These are phyloP conservation scores for Mizuhopecten yessoensis DNA, from an alignment of 1,140 invertebrate species.

Conservation along the genomic window DNA sequence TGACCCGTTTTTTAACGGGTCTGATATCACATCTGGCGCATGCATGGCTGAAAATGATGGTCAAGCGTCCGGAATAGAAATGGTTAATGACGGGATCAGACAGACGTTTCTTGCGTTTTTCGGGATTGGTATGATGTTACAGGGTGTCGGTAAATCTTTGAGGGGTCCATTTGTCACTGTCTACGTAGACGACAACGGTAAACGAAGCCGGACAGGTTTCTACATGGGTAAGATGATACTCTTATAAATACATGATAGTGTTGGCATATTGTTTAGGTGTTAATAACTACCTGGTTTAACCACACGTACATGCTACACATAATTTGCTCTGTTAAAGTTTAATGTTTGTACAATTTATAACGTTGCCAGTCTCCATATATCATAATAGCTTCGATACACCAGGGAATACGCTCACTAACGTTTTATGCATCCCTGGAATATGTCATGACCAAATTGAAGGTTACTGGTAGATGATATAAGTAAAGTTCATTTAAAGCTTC, in stretches of 20 bases:
- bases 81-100: constrained; percentile 31
- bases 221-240: constrained; percentile 67
- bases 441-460: no score
- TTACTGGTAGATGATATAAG: no score
- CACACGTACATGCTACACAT: no score
- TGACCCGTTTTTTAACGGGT: neutral
- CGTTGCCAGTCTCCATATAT: no score
- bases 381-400: no score
- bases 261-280: neutral
- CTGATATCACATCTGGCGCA: neutral
- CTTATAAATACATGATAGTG: neutral
- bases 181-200: constrained; percentile 74
- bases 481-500: no score
- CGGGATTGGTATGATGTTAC: constrained; percentile 70
- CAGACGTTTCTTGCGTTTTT: constrained; percentile 60
- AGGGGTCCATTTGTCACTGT: constrained; percentile 67
- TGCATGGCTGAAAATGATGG: neutral
- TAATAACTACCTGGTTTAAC: no score
- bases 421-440: no score
- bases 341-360: no score
- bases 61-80: neutral
- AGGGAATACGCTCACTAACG: no score
- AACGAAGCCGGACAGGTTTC: constrained; percentile 68
- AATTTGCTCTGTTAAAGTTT: no score
- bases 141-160: constrained; percentile 73